Conservation (phyloP, 92 coral and sea anemone species). For the Porites evermanni region DNA sequence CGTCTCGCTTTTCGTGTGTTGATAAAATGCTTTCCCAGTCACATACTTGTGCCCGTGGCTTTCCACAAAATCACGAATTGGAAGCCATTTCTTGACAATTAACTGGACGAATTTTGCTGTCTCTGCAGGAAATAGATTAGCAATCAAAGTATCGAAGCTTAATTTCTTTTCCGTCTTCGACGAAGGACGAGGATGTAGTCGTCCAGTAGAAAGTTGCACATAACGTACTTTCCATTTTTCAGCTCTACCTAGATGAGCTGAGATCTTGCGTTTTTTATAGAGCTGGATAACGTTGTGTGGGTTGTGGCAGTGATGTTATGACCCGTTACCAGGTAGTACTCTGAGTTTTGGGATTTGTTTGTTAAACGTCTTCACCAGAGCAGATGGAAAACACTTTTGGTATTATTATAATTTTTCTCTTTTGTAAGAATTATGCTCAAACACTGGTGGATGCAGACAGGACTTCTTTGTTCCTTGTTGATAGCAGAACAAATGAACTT, state of each 20-base stretch:
- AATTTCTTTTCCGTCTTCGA: constrained; percentile 40
- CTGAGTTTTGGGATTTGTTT: too few species aligned
- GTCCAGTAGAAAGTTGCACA: constrained; percentile 60
- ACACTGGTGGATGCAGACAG: constrained; percentile 98
- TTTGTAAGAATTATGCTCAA: constrained; percentile 94
- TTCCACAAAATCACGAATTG: constrained; percentile 70
- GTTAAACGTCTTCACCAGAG: too few species aligned
- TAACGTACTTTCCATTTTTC: constrained; percentile 69
- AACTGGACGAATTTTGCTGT: constrained; percentile 44
- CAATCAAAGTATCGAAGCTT: constrained; percentile 52
- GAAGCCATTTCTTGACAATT: constrained; percentile 30
- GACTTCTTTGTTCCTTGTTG: constrained; percentile 95
- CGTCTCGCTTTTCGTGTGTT: constrained; percentile 81
- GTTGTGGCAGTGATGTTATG: too few species aligned
- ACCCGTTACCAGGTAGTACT: too few species aligned
- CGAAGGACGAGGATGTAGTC: constrained; percentile 56
- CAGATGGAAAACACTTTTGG: too few species aligned
- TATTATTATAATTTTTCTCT: background rate
- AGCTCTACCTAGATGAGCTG: constrained; percentile 75
- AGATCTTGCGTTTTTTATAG: constrained; percentile 60
- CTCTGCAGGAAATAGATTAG: constrained; percentile 47
- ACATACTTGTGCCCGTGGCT: constrained; percentile 43
- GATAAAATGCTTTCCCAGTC: constrained; percentile 70
- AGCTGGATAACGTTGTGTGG: constrained; percentile 5
- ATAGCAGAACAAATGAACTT: constrained; percentile 96